phyloP scores from a whole-genome alignment of 1,140 invertebrate species.

The Drosophila paulistorum region DNA sequence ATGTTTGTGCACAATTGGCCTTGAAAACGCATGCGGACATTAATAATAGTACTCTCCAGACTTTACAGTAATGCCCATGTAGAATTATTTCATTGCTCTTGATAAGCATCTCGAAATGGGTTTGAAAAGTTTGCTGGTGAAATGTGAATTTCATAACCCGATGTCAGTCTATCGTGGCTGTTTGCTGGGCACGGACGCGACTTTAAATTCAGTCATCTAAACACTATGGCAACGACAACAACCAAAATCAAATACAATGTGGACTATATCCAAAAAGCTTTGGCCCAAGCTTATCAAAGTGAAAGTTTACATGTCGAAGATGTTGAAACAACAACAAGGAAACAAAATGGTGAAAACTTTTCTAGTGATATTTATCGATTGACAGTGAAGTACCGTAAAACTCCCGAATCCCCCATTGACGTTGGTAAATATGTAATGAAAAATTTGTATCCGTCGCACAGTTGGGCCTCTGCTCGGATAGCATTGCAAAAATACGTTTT shows the following conservation, averaged over 20 bases:
- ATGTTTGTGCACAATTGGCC: no score
- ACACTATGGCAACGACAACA: conserved; percentile 8
- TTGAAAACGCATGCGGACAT: no score
- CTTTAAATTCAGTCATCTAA: background rate
- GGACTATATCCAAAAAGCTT: conserved; percentile 56
- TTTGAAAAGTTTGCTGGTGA: background rate
- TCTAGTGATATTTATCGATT: conserved; percentile 65
- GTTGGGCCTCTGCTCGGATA: no score
- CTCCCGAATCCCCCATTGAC: conserved; percentile 28
- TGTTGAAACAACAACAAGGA: conserved; percentile 37
- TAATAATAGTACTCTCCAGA: background rate
- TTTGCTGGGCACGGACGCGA: conserved; percentile 30
- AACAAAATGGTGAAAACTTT: conserved; percentile 62
- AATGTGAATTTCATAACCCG: conserved; percentile 16
- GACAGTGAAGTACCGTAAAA: conserved; percentile 42
- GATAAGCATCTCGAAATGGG: conserved; percentile 7
- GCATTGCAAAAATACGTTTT: no score
- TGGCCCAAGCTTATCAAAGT: conserved; percentile 39
- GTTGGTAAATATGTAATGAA: conserved; percentile 55
- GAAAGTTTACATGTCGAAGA: conserved; percentile 43
- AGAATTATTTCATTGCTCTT: background rate
- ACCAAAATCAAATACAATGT: conserved; percentile 6
- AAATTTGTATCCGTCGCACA: conserved; percentile 52
- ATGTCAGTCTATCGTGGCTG: conserved; percentile 36
- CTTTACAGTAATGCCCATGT: background rate